Conservation (phyloP, 53 echinoderm and acorn worm species). For the Apostichopus leukothele region DNA sequence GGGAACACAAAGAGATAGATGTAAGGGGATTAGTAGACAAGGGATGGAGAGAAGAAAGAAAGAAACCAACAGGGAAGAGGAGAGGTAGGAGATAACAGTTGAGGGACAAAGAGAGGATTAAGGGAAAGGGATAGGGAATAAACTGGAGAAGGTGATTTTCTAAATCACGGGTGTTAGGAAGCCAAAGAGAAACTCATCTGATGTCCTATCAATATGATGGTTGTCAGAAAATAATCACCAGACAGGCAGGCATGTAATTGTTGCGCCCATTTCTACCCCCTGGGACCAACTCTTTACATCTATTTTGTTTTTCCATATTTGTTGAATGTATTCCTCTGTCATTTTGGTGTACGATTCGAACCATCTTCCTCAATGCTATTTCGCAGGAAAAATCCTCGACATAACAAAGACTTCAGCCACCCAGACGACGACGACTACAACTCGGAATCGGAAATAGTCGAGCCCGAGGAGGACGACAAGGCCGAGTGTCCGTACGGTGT, state of each 20-base stretch:
- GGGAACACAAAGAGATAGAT: too few relatives aligned
- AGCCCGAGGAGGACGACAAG: slow-evolving; percentile 60
- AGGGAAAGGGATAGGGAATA: too few relatives aligned
- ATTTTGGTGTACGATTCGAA: background rate
- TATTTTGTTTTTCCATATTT: background rate
- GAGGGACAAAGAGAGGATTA: too few relatives aligned
- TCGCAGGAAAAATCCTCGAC: slow-evolving; percentile 74
- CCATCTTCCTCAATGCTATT: background rate
- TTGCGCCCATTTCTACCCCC: background rate
- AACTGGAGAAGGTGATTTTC: too few relatives aligned
- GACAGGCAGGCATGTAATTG: background rate
- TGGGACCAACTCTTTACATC: too few relatives aligned
- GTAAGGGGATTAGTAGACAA: too few relatives aligned
- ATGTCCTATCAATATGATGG: too few relatives aligned
- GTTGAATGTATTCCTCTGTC: background rate
- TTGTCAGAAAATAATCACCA: too few relatives aligned
- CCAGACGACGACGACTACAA: slow-evolving; percentile 72
- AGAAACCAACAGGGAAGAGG: too few relatives aligned
- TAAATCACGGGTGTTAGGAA: background rate
- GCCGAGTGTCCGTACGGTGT: slow-evolving; percentile 75
- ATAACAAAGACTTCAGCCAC: slow-evolving; percentile 71
- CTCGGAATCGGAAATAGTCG: slow-evolving; percentile 50
- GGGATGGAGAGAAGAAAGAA: too few relatives aligned
- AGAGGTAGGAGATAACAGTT: too few relatives aligned
- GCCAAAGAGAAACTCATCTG: too few relatives aligned